Evolutionary conservation across 2,888 invertebrate genomes (phyloP).

Genomic region (Drepanosiphum platanoidis): DNA sequence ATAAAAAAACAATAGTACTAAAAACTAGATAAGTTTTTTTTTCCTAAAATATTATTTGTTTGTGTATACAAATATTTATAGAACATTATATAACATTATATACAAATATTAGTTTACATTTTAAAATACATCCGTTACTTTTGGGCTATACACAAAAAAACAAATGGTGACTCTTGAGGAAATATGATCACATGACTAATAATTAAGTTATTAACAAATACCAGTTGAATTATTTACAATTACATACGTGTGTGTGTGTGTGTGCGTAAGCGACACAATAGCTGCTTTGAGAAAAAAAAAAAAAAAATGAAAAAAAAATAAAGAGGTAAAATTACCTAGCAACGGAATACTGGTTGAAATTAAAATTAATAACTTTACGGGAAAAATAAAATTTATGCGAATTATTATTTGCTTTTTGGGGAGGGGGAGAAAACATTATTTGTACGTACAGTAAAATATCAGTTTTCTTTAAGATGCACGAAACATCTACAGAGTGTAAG

Average conservation of each 20-base stretch:
- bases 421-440: slow-evolving; percentile 15
- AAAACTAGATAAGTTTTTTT: slow-evolving; percentile 54
- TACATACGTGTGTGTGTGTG: neutral
- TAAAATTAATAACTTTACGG: slow-evolving; percentile 3
- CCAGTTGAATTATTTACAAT: slow-evolving; percentile 15
- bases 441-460: slow-evolving; percentile 3
- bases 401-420: slow-evolving; percentile 24
- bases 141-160: slow-evolving; percentile 55
- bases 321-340: slow-evolving; percentile 27
- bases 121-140: slow-evolving; percentile 47
- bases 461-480: slow-evolving; percentile 19
- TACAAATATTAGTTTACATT: slow-evolving; percentile 44
- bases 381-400: neutral
- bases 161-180: slow-evolving; percentile 57
- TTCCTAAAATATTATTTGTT: slow-evolving; percentile 54
- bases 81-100: slow-evolving; percentile 58
- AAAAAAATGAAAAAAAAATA: neutral
- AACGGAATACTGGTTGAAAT: slow-evolving; percentile 48
- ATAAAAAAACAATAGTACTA: slow-evolving; percentile 55
- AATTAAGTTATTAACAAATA: slow-evolving; percentile 50
- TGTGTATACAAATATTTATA: slow-evolving; percentile 55
- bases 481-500: slow-evolving; percentile 43
- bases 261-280: slow-evolving; percentile 29
- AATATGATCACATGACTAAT: slow-evolving; percentile 51
- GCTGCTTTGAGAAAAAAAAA: neutral